Evolutionary conservation across 2,888 invertebrate species (phyloP).

Genomic region (Apocheima hispidaria): DNA sequence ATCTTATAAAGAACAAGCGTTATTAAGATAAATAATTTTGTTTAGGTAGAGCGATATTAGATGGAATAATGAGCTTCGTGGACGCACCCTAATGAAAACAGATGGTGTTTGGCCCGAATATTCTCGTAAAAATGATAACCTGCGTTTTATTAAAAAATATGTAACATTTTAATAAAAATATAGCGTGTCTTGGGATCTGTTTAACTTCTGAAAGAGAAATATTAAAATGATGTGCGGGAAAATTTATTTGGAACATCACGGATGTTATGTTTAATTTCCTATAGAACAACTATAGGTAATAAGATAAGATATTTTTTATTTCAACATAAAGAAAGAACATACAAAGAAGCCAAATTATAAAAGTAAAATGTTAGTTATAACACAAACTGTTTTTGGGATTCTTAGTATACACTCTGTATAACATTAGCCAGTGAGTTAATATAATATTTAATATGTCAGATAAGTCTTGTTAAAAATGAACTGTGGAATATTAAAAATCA

Average conservation of each 20-base stretch:
- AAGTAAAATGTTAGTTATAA: no score
- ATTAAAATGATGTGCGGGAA: constrained; percentile 10
- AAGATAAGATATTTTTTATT: no score
- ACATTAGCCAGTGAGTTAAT: no score
- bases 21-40: constrained; percentile 61
- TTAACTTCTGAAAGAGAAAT: constrained; percentile 16
- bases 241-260: neutral
- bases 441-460: no score
- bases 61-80: constrained; percentile 59
- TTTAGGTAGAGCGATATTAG: constrained; percentile 56
- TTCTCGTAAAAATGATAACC: constrained; percentile 46
- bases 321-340: no score
- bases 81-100: constrained; percentile 62
- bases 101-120: constrained; percentile 52
- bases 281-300: no score
- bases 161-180: constrained; percentile 15
- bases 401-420: no score
- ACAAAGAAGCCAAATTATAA: no score
- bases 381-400: no score
- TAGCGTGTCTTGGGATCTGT: constrained; percentile 13
- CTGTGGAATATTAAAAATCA: no score
- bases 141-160: constrained; percentile 31
- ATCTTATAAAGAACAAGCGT: constrained; percentile 42
- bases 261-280: neutral
- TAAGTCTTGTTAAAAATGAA: no score